Evolutionary conservation across 92 coral and sea anemone species (phyloP), one percentile per base, ranked within the genome.

Genomic region (Parazoanthus swiftii): DNA sequence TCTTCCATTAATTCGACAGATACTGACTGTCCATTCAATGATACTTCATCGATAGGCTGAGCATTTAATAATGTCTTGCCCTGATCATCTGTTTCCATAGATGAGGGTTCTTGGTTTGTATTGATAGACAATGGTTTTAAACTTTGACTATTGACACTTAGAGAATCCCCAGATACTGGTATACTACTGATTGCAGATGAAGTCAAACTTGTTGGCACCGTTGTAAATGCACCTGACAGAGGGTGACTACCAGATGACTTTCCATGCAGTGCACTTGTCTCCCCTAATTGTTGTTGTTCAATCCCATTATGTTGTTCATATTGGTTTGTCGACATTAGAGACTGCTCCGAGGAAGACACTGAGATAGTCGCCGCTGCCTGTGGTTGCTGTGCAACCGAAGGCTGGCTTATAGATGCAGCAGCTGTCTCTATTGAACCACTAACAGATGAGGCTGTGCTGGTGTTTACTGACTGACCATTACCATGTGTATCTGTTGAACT

Each of bases 281-380:
- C 78, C 36, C 44, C 59, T 29, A 37, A 43, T 38, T 29, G 72
- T n/a, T 42, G 58, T 4, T 84, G 79, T 84, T 72, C 79, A 33
- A 84, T 38, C 10, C 87, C 87, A 48, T 84, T 84, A 71, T 84
- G 87, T 38, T 84, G 87, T 44, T 84, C 87, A 84, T 84, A 84
- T 33, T 84, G 87, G 33, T 72, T 84, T 70, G 76, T 37, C 4
- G 86, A 42, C 18, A 42, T 6, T 15, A 14, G 66, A 20, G 20
- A 14, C 11, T 74, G 50, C 50, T 74, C 50, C 43, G 80, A 76
- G 50, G 29, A 20, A 76, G 80, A 84, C 29, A 54, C 77, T 6
- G 78, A 36, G 43, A 84, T 25, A 15, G 87, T 44, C 44, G 39
- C 29, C 5, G 65, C 26, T 74, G 77, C 18, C 44, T 71, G 63